Evolutionary conservation across 2,113 vertebrate genomes (phyloP), one percentile per base, ranked within the genome.

Genomic region (Mirounga angustirostris): DNA sequence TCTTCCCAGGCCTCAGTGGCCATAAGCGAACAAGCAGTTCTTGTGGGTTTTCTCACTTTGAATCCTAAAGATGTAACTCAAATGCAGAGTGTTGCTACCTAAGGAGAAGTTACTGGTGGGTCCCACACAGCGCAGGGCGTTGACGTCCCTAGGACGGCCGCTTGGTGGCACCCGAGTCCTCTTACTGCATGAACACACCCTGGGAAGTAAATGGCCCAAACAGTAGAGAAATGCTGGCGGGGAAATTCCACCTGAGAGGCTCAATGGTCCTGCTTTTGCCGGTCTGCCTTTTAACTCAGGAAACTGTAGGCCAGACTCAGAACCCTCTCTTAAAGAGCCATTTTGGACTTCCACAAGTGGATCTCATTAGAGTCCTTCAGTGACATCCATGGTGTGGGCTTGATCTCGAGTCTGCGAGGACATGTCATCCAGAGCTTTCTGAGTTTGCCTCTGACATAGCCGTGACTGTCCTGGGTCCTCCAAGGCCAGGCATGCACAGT

Each of bases 121-220:
- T 28, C 43, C 56, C 0, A 7, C 28, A 0, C 18, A 24, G 86
- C 0, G 1, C 3, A 1, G 14, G 65, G 26, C 16, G 0, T 0
- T 19, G 50, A 8, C 0, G 5, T 82, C 36, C 54, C 67, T 40
- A 14, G 40, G 54, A 50, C 0, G 15, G 67, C 67, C 30, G 0
- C 67, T 61, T 22, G 33, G 54, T 84, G 91, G 67, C 54, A 5
- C 19, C 22, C 0, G 6, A 13, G 80, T 3, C 40, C 67, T 22
- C 63, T 10, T 7, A 10, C 26, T 5, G 22, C 33, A 1, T 4
- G 54, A 59, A 8, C 2, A 0, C 26, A 24, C n/a, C 15, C 30
- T 6, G 14, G 61, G 36, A 22, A 63, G 18, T 46, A 63, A 52
- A 2, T 3, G 21, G 4, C 24, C 88, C 52, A n/a, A 46, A 10